Evolutionary conservation across 2,113 vertebrate genomes (phyloP).

Genomic region (Mungos mungo): DNA sequence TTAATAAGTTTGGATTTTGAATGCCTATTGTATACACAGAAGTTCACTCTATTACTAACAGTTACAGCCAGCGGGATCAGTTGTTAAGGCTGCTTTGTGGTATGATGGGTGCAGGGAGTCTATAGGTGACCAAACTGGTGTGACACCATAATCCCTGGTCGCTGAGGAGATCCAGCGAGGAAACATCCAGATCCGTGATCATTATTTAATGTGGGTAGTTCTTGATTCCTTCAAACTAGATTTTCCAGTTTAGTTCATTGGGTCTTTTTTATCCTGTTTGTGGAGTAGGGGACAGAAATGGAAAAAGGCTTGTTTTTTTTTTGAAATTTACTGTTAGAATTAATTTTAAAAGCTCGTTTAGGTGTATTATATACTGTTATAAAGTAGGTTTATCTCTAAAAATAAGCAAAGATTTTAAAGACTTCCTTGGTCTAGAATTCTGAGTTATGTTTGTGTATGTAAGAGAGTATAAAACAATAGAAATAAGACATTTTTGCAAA

Average conservation of each 20-base stretch:
- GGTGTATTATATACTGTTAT: neutral
- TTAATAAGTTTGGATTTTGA: neutral
- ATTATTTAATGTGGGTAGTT: neutral
- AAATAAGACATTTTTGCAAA: neutral
- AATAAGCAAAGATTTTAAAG: neutral
- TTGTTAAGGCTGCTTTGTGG: neutral
- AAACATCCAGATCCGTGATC: neutral
- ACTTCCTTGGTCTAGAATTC: neutral
- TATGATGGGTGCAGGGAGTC: neutral
- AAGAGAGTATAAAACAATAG: neutral
- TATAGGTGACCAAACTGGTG: neutral
- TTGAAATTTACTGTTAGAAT: neutral
- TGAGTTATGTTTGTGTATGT: neutral
- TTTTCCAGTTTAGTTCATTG: neutral
- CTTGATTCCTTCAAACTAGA: neutral
- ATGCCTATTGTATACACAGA: neutral
- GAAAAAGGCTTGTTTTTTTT: neutral
- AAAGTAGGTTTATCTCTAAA: slow-evolving; percentile 1
- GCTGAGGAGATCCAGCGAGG: neutral
- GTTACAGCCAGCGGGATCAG: neutral
- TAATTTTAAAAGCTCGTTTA: neutral
- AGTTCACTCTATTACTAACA: neutral
- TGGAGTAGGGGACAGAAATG: neutral
- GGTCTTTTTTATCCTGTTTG: neutral
- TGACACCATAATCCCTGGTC: neutral